Evolutionary conservation across 1,140 invertebrate genomes (phyloP), one percentile per base, ranked within the genome.

Genomic region (Phenacoccus solenopsis): DNA sequence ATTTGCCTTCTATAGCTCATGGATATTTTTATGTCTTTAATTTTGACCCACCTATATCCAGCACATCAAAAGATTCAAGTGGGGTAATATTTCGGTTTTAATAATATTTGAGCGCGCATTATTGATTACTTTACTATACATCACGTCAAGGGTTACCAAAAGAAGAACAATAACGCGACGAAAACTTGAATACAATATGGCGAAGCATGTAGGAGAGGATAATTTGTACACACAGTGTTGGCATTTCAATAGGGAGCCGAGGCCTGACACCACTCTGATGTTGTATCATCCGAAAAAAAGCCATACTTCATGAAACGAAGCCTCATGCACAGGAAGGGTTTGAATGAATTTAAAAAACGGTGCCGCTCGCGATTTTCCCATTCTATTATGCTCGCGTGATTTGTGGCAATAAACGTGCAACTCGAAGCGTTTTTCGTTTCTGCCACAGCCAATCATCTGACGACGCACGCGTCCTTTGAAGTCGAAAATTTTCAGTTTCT

Each of bases 321-420:
- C 59, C 25, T 64, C 59, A 64, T 64, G 20, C 20, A 64, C 59
- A 64, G 59, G 59, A 64, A 64, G 59, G 59, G 59, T 20, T 64
- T 64, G 59, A 32, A 13, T 32, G 30, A 7, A 32, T 32, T 7
- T 5, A 13, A 32, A 32, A 32, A 32, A 49, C 38, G 5, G 5
- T 16, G 20, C 38, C 38, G 38, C 4, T 10, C 38, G 38, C 38
- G 12, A 64, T 64, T 24, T 64, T 24, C 25, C 5, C 13, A 24
- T 22, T 22, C 59, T 27, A 64, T 64, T 24, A 27, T 27, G 20
- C 25, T 64, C 20, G 59, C 59, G 59, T 64, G 59, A 64, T 64
- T 64, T 64, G 59, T 64, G 59, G 59, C 59, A 24, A 64, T 64
- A 64, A 64, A 64, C 59, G 10, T 64, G 25, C 21, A 64, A 64